Conservation (phyloP, 1,140 invertebrate genomes). For the Stegodyphus dumicola region DNA sequence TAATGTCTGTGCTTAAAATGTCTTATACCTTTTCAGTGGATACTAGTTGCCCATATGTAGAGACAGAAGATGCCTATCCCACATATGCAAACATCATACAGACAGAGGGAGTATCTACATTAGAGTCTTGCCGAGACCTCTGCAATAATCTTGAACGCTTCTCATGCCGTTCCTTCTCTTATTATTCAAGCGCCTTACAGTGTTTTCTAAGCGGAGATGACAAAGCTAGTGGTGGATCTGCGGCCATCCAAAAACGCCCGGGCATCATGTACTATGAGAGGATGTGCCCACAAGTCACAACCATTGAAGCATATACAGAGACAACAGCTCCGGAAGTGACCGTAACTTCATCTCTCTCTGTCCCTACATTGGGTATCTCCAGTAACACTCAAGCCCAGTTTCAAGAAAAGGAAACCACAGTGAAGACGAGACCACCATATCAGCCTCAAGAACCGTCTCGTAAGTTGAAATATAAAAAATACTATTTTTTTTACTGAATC, state of each 20-base stretch:
- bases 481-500: no score
- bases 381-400: slow-evolving; percentile 46
- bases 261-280: slow-evolving; percentile 70
- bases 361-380: slow-evolving; percentile 20
- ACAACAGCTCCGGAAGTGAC: slow-evolving; percentile 21
- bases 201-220: slow-evolving; percentile 70
- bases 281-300: slow-evolving; percentile 65
- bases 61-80: slow-evolving; percentile 68
- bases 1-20: neutral
- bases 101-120: slow-evolving; percentile 65
- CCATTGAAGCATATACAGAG: neutral
- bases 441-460: slow-evolving; percentile 42
- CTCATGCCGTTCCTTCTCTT: slow-evolving; percentile 69
- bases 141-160: slow-evolving; percentile 68
- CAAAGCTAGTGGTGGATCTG: slow-evolving; percentile 60
- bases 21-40: slow-evolving; percentile 26
- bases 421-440: slow-evolving; percentile 38
- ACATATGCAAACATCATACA: slow-evolving; percentile 69
- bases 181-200: slow-evolving; percentile 69
- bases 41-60: slow-evolving; percentile 40
- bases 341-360: neutral
- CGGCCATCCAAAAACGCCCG: slow-evolving; percentile 66
- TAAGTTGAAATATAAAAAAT: neutral
- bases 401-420: slow-evolving; percentile 34
- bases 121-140: slow-evolving; percentile 67